These are phyloP conservation scores for Euzetes globulus DNA, from an alignment of 2,888 invertebrate genomes.

Conservation along the genomic window DNA sequence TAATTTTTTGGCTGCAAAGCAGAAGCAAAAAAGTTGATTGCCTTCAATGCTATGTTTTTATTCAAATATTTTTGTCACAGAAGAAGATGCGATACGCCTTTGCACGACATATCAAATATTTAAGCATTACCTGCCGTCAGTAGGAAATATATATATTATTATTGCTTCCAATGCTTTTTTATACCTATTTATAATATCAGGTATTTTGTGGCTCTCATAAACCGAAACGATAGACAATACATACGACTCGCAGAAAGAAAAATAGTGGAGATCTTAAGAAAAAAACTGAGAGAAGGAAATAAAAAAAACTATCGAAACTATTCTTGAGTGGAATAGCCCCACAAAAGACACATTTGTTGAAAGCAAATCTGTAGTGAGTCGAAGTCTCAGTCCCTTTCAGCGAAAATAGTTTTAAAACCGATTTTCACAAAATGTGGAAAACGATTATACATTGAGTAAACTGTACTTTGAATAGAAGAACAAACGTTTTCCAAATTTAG, in stretches of 20 bases:
- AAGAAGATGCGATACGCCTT: not conserved
- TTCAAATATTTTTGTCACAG: not conserved
- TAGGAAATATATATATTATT: not conserved
- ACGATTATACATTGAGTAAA: no score
- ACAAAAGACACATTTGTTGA: not conserved
- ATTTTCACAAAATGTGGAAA: no score
- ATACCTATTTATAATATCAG: not conserved
- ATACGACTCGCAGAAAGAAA: not conserved
- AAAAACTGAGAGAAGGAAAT: not conserved
- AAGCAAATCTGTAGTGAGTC: not conserved
- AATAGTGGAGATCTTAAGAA: no score
- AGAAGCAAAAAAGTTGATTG: not conserved
- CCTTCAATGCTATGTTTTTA: not conserved
- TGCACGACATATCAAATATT: constrained; percentile 3
- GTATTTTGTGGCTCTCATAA: not conserved
- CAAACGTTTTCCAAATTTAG: no score
- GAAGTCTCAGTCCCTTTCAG: not conserved
- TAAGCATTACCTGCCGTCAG: not conserved
- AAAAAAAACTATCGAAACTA: not conserved
- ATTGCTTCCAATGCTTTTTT: not conserved
- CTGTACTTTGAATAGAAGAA: no score
- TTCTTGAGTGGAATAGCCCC: not conserved
- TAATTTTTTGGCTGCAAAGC: not conserved
- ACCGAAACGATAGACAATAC: not conserved
- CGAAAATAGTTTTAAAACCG: not conserved